Percentiles rank a stretch among this genome's conserved stretches.
Conservation (phyloP, 1,140 invertebrate genomes). For the Plodia interpunctella region DNA sequence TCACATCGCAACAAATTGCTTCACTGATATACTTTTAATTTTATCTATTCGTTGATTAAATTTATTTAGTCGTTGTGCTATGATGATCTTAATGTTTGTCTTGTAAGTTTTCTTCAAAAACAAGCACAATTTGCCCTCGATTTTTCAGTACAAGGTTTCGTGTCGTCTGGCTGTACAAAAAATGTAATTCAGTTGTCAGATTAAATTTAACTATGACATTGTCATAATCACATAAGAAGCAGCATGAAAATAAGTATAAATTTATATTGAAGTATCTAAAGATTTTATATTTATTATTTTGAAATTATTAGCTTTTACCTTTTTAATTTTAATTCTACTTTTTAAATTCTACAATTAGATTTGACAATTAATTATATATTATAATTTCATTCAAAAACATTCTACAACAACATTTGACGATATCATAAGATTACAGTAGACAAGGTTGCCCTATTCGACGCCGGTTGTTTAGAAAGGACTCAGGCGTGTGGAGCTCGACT, state of each 20-base stretch:
- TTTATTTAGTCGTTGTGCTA: background rate
- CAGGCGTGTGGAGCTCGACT: constrained; percentile 7
- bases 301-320: too few species aligned
- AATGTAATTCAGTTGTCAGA: too few species aligned
- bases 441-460: background rate
- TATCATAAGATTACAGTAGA: background rate
- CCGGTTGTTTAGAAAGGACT: constrained; percentile 23
- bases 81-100: background rate
- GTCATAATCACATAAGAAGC: too few species aligned
- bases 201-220: too few species aligned
- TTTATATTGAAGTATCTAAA: too few species aligned
- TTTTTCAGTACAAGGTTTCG: background rate
- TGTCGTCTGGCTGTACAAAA: background rate
- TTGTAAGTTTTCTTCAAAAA: background rate
- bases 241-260: too few species aligned
- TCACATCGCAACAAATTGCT: background rate
- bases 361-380: too few species aligned
- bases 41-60: background rate
- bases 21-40: background rate
- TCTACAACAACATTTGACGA: too few species aligned
- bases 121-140: background rate
- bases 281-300: too few species aligned
- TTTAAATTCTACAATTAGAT: too few species aligned
- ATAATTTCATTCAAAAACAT: too few species aligned
- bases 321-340: too few species aligned